Conservation (phyloP, 2,888 invertebrate species). For the Ferdinandea cuprea region DNA sequence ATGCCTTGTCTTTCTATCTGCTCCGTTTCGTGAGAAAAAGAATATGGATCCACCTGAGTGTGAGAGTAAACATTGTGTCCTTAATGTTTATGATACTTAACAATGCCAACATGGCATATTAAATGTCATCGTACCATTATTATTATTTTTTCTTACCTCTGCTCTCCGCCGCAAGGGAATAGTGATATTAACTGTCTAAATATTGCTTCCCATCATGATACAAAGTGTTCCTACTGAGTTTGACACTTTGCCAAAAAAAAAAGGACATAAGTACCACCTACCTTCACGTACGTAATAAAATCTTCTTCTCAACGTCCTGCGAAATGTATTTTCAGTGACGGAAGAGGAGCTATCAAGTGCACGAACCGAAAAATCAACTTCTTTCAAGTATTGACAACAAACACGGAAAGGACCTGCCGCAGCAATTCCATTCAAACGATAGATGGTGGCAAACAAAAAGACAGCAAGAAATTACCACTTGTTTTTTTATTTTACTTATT, state of each 20-base stretch:
- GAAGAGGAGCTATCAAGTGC: slow-evolving; percentile 47
- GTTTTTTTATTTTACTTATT: slow-evolving; percentile 38
- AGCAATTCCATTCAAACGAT: slow-evolving; percentile 48
- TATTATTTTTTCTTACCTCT: slow-evolving; percentile 41
- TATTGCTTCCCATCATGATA: slow-evolving; percentile 25
- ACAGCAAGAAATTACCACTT: slow-evolving; percentile 60
- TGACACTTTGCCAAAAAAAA: slow-evolving; percentile 58
- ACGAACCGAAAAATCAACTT: slow-evolving; percentile 48
- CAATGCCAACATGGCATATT: slow-evolving; percentile 40
- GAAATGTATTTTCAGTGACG: slow-evolving; percentile 13
- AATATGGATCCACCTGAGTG: slow-evolving; percentile 35
- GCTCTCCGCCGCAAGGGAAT: neutral
- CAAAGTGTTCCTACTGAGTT: slow-evolving; percentile 37
- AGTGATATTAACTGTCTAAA: slow-evolving; percentile 20
- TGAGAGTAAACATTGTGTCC: slow-evolving; percentile 39
- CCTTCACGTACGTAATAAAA: no score
- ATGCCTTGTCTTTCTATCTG: slow-evolving; percentile 7
- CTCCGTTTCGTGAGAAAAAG: slow-evolving; percentile 20
- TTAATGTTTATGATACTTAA: slow-evolving; percentile 22
- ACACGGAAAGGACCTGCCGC: slow-evolving; percentile 32
- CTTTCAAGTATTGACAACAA: slow-evolving; percentile 61
- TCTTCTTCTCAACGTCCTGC: no score
- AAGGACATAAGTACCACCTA: slow-evolving; percentile 1
- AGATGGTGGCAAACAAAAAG: slow-evolving; percentile 8
- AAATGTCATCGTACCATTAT: slow-evolving; percentile 41